Conservation (phyloP, 2,797 vertebrate genomes). For the Sebastes matsubarae region DNA sequence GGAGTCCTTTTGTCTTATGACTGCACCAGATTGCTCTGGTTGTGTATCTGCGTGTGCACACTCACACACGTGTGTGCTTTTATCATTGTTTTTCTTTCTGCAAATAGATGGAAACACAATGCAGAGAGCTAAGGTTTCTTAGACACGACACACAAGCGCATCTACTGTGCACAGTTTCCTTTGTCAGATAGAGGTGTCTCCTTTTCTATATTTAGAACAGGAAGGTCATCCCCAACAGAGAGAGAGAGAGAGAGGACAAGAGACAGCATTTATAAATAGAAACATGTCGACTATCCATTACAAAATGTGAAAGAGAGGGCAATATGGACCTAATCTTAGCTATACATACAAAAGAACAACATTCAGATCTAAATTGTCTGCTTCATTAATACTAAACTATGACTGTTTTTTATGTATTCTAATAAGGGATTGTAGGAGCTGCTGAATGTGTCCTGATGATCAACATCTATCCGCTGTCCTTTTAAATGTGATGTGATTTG, state of each 20-base stretch:
- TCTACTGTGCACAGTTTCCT: conserved; percentile 19
- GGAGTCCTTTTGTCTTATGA: not conserved
- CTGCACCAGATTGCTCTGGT: not conserved
- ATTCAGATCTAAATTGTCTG: not conserved
- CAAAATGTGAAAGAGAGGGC: not conserved
- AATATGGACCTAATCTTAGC: not conserved
- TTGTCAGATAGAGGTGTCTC: conserved; percentile 55
- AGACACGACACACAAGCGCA: not conserved
- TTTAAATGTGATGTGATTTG: not conserved
- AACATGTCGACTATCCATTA: not conserved
- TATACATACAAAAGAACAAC: not conserved
- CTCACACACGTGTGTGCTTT: not conserved
- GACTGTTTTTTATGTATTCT: not conserved
- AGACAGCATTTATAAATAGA: conserved; percentile 19
- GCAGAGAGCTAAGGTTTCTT: conserved; percentile 17
- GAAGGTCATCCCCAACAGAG: conserved; percentile 59
- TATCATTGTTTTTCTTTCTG: conserved; percentile 12
- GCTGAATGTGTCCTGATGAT: not conserved
- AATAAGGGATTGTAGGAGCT: not conserved
- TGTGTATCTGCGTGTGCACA: not conserved
- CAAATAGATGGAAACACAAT: conserved; percentile 12
- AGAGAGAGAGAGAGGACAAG: conserved; percentile 10
- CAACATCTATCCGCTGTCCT: not conserved
- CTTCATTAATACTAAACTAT: not conserved
- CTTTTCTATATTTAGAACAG: conserved; percentile 69